A percentile compares a stretch with the other conserved stretches of the same genome.
These are phyloP conservation scores for Aphelenchoides fujianensis DNA, from an alignment of 1,140 invertebrate species.

Conservation along the genomic window DNA sequence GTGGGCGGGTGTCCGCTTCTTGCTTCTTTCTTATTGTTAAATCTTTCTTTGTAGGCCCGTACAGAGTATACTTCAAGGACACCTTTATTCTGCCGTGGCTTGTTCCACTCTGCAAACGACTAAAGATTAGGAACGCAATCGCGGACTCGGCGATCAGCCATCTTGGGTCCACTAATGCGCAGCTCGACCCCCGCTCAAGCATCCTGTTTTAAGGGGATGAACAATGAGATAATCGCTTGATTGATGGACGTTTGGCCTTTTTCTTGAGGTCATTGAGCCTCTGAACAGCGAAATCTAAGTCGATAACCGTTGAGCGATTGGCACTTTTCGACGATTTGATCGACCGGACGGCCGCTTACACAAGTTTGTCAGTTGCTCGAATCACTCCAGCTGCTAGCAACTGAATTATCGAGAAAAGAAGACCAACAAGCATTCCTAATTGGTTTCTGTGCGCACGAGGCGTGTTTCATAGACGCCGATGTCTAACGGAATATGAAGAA, in stretches of 20 bases:
- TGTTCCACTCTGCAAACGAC: background rate
- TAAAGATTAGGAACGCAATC: background rate
- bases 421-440: too few relatives aligned
- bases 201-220: background rate
- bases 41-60: background rate
- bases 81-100: background rate
- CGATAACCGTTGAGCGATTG: background rate
- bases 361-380: background rate
- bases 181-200: background rate
- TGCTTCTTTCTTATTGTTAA: background rate
- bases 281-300: background rate
- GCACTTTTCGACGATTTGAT: background rate
- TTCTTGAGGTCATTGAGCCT: background rate
- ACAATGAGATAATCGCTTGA: too few relatives aligned
- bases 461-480: too few relatives aligned
- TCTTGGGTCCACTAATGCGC: background rate
- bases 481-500: too few relatives aligned
- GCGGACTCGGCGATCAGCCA: background rate
- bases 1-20: background rate
- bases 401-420: too few relatives aligned
- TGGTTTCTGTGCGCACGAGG: too few relatives aligned
- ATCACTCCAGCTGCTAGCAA: background rate
- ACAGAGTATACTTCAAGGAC: background rate
- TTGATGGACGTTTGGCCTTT: too few relatives aligned
- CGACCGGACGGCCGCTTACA: background rate